Evolutionary conservation across 2,888 invertebrate species (phyloP).

Genomic region (Hydraecia micacea): DNA sequence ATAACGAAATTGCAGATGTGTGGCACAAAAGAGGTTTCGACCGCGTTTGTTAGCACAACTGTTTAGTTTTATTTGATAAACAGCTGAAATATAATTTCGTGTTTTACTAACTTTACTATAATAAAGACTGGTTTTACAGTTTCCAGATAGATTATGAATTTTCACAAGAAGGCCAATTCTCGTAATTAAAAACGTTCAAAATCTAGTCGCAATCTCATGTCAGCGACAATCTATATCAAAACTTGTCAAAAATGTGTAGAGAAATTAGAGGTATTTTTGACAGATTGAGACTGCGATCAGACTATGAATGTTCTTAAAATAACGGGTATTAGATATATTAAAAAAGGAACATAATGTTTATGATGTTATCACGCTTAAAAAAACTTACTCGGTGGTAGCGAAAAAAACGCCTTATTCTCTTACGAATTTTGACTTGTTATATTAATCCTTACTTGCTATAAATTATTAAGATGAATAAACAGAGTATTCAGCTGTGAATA

Average conservation of each 20-base stretch:
- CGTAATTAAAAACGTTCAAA: not conserved
- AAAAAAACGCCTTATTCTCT: not conserved
- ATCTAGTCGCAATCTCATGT: not conserved
- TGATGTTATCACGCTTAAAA: not conserved
- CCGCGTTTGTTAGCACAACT: conserved; percentile 10
- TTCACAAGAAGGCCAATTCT: not conserved
- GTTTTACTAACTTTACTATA: not conserved
- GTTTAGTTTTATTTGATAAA: not conserved
- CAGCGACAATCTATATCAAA: not conserved
- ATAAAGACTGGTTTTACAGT: not conserved
- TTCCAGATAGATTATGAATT: not conserved
- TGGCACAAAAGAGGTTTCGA: conserved; percentile 32
- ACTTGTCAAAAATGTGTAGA: not conserved
- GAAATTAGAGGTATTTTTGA: not conserved
- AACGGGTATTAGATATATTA: not conserved
- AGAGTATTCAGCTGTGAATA: not conserved
- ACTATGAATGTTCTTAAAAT: not conserved
- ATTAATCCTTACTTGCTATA: too few relatives aligned
- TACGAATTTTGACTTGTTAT: not conserved
- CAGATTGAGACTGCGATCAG: not conserved
- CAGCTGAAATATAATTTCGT: not conserved
- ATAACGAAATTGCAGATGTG: conserved; percentile 41
- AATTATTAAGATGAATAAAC: too few relatives aligned
- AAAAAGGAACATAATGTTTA: not conserved
- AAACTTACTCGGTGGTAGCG: not conserved